Conservation (phyloP, 2,888 invertebrate genomes). For the Chesias legatella region DNA sequence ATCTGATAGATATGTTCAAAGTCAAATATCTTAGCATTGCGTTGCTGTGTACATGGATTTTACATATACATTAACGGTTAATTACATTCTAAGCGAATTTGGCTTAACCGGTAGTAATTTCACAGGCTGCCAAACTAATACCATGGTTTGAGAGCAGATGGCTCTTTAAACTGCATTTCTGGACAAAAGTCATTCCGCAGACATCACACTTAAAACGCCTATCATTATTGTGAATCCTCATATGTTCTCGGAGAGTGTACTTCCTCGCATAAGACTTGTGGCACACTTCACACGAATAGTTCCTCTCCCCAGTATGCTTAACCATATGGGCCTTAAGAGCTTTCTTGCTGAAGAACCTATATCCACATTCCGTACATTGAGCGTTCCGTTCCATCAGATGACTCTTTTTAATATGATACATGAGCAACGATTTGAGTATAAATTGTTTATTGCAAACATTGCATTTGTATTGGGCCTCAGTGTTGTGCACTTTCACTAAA, state of each 20-base stretch:
- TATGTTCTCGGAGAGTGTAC: conserved; percentile 60
- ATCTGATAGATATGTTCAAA: no score
- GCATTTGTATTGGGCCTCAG: conserved; percentile 64
- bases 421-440: conserved; percentile 57
- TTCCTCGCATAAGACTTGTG: conserved; percentile 64
- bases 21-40: no score
- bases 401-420: conserved; percentile 64
- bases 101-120: neutral
- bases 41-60: neutral
- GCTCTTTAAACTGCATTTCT: conserved; percentile 62
- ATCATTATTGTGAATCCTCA: conserved; percentile 70
- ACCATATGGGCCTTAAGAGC: conserved; percentile 75
- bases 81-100: neutral
- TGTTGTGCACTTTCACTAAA: conserved; percentile 63
- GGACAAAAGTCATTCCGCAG: conserved; percentile 60
- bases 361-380: conserved; percentile 73
- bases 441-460: conserved; percentile 60
- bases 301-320: conserved; percentile 66
- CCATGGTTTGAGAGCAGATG: conserved; percentile 23
- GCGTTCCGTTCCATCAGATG: conserved; percentile 74
- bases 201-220: conserved; percentile 64
- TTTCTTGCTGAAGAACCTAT: conserved; percentile 75
- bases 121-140: conserved; percentile 11
- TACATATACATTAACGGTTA: neutral
- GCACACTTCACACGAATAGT: conserved; percentile 56